These are phyloP conservation scores for Platygyra sinensis DNA, from an alignment of 64 coral and sea anemone species.

Conservation along the genomic window DNA sequence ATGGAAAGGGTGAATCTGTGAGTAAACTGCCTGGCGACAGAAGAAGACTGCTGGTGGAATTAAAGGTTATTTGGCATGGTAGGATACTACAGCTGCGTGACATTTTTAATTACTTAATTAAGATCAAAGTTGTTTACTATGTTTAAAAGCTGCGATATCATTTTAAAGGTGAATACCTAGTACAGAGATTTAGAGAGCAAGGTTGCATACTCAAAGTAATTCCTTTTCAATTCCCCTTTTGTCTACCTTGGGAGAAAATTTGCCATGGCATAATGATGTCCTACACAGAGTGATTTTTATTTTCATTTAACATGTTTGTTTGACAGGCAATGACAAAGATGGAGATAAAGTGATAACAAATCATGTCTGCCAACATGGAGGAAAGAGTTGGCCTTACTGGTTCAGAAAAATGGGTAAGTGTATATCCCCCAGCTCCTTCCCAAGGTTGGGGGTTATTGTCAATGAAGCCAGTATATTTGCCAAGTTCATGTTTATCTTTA, in stretches of 20 bases:
- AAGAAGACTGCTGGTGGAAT: slow-evolving; percentile 81
- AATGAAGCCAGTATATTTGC: too few relatives aligned
- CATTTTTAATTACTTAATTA: too few relatives aligned
- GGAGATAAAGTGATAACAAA: slow-evolving; percentile 89
- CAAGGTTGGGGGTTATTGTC: too few relatives aligned
- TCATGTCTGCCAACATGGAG: slow-evolving; percentile 97
- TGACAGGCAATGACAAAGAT: slow-evolving; percentile 82
- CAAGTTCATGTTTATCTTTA: too few relatives aligned
- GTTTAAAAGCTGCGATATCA: too few relatives aligned
- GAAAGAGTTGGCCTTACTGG: slow-evolving; percentile 99
- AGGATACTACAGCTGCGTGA: neutral
- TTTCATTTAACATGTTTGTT: neutral
- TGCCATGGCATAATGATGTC: too few relatives aligned
- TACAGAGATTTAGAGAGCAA: too few relatives aligned
- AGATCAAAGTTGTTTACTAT: too few relatives aligned
- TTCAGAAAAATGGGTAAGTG: slow-evolving; percentile 96
- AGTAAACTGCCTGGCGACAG: slow-evolving; percentile 95
- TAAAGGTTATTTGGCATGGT: slow-evolving; percentile 97
- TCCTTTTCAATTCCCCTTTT: too few relatives aligned
- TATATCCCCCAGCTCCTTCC: neutral
- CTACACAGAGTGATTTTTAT: neutral
- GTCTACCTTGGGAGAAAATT: too few relatives aligned
- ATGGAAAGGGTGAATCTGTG: slow-evolving; percentile 94
- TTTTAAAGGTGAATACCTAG: too few relatives aligned
- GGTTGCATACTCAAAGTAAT: too few relatives aligned